These are phyloP conservation scores for Zaprionus lachaisei DNA, from an alignment of 1,140 invertebrate genomes.

Conservation along the genomic window DNA sequence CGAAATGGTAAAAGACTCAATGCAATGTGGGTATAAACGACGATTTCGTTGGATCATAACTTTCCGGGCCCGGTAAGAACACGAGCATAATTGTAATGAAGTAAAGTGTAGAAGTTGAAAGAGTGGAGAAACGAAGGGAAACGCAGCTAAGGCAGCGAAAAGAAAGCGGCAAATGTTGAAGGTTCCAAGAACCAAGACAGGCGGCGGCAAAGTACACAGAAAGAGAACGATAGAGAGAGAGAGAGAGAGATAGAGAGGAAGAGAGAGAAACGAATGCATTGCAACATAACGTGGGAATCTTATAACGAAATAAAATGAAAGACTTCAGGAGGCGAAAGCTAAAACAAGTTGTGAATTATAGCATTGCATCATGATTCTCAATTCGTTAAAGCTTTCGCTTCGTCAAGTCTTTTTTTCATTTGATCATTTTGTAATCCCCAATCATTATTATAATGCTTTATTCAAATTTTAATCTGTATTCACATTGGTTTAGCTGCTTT, in stretches of 20 bases:
- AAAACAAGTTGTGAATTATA: too few species aligned
- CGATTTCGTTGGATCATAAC: conserved; percentile 27
- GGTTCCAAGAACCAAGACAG: conserved; percentile 12
- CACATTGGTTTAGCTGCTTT: not conserved
- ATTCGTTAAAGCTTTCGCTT: not conserved
- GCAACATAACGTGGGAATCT: not conserved
- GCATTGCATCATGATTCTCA: not conserved
- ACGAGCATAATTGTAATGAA: conserved; percentile 41
- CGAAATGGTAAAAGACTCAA: not conserved
- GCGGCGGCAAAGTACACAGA: conserved; percentile 34
- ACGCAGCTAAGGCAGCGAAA: not conserved
- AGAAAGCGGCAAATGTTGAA: conserved; percentile 16
- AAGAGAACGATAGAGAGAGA: not conserved
- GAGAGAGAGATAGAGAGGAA: not conserved
- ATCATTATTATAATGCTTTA: not conserved
- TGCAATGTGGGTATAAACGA: conserved; percentile 34
- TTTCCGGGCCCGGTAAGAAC: conserved; percentile 23
- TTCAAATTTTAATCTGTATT: conserved; percentile 1
- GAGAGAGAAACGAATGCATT: not conserved
- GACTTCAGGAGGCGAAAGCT: too few species aligned
- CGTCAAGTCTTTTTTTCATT: not conserved
- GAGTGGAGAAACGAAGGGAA: conserved; percentile 2
- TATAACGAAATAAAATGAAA: not conserved
- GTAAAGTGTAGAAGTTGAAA: not conserved
- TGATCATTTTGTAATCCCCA: not conserved